These are phyloP conservation scores for Planococcus citri DNA, from an alignment of 1,140 invertebrate species.

Conservation along the genomic window DNA sequence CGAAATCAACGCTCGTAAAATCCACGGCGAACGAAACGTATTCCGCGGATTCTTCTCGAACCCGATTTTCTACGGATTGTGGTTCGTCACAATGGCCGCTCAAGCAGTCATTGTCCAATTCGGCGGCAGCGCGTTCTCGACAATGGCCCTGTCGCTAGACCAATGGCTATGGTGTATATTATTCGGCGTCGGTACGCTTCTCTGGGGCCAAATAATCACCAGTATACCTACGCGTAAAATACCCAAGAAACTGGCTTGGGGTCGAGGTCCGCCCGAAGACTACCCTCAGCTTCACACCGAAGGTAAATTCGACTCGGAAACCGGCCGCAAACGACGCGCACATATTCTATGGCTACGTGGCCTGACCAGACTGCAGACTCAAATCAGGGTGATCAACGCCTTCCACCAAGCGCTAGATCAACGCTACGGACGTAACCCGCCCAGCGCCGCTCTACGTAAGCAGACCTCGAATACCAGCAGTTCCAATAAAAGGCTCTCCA, in stretches of 20 bases:
- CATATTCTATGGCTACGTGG: slow-evolving; percentile 99
- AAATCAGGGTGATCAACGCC: slow-evolving; percentile 99
- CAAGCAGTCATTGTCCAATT: slow-evolving; percentile 96
- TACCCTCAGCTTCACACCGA: not conserved
- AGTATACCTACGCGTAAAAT: slow-evolving; percentile 89
- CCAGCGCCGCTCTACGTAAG: not conserved
- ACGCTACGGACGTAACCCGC: not conserved
- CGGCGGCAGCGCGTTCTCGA: slow-evolving; percentile 93
- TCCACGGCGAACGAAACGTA: slow-evolving; percentile 96
- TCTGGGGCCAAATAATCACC: slow-evolving; percentile 97
- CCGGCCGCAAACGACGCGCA: slow-evolving; percentile 76
- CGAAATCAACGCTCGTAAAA: slow-evolving; percentile 98
- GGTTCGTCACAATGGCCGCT: slow-evolving; percentile 80
- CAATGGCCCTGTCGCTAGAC: slow-evolving; percentile 72
- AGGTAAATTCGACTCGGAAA: slow-evolving; percentile 49
- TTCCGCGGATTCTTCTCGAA: slow-evolving; percentile 93
- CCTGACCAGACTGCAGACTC: slow-evolving; percentile 94
- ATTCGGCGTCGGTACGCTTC: slow-evolving; percentile 86
- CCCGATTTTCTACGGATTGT: slow-evolving; percentile 95
- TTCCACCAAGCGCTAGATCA: slow-evolving; percentile 98
- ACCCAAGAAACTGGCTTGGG: slow-evolving; percentile 90
- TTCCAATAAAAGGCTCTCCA: not conserved
- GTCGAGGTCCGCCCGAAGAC: slow-evolving; percentile 71
- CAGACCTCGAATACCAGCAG: slow-evolving; percentile 1
- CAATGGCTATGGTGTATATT: slow-evolving; percentile 99